These are phyloP conservation scores for Alethe diademata DNA, from an alignment of 2,113 vertebrate genomes.

Conservation along the genomic window DNA sequence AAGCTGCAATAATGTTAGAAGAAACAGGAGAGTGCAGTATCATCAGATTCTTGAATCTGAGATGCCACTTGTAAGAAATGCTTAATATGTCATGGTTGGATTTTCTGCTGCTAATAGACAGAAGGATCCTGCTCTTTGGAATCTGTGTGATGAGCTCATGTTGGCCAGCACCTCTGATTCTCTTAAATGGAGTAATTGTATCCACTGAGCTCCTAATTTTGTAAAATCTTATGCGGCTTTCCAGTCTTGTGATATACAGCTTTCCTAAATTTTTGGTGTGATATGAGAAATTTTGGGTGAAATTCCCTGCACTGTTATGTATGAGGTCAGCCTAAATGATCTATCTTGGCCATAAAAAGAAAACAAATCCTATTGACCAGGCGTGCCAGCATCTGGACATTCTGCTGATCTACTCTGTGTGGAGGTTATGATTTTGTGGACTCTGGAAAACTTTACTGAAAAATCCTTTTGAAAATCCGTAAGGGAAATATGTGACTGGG, in stretches of 20 bases:
- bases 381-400: slow-evolving; percentile 12
- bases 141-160: slow-evolving; percentile 9
- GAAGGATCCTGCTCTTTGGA: background rate
- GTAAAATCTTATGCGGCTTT: background rate
- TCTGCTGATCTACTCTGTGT: background rate
- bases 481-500: background rate
- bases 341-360: slow-evolving; percentile 24
- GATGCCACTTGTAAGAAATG: background rate
- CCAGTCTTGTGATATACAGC: background rate
- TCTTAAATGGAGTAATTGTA: slow-evolving; percentile 13
- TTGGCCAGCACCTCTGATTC: background rate
- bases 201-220: background rate
- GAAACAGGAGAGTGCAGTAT: background rate
- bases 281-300: slow-evolving; percentile 25
- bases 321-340: slow-evolving; percentile 42
- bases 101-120: background rate
- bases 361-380: background rate
- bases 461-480: slow-evolving; percentile 6
- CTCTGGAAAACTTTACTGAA: slow-evolving; percentile 42
- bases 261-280: slow-evolving; percentile 13
- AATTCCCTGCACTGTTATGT: background rate
- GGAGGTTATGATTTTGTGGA: background rate
- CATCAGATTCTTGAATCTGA: background rate
- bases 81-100: background rate
- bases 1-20: background rate